Conservation (phyloP, 2,113 vertebrate species). For the Etheostoma spectabile region DNA sequence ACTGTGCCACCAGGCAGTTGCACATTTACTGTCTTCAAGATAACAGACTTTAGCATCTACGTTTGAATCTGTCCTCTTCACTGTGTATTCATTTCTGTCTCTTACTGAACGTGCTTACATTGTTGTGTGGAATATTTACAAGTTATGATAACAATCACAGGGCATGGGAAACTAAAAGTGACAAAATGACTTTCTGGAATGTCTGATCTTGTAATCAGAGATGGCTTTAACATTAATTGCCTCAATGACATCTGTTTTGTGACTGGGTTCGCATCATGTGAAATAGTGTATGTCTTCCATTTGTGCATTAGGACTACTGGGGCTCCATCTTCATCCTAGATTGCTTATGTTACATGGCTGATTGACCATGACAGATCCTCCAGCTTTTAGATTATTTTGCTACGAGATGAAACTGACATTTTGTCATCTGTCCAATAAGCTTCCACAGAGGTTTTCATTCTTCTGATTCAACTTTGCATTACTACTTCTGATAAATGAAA, state of each 20-base stretch:
- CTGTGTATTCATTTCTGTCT: slow-evolving; percentile 24
- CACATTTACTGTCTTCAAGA: slow-evolving; percentile 20
- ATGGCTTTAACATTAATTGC: slow-evolving; percentile 49
- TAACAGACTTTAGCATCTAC: slow-evolving; percentile 2
- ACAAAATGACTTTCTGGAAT: slow-evolving; percentile 40
- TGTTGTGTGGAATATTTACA: slow-evolving; percentile 37
- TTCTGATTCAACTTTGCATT: slow-evolving; percentile 44
- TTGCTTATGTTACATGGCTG: slow-evolving; percentile 61
- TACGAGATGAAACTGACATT: slow-evolving; percentile 51
- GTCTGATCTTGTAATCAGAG: slow-evolving; percentile 54
- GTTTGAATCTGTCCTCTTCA: slow-evolving; percentile 17
- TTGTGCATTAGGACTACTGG: slow-evolving; percentile 41
- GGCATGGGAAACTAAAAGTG: slow-evolving; percentile 19
- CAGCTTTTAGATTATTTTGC: slow-evolving; percentile 44
- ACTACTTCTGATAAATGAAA: slow-evolving; percentile 52
- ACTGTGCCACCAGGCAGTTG: slow-evolving; percentile 20
- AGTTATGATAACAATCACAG: slow-evolving; percentile 32
- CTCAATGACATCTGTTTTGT: slow-evolving; percentile 37
- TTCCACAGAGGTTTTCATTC: slow-evolving; percentile 35
- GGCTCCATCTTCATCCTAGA: slow-evolving; percentile 48
- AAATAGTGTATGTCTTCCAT: slow-evolving; percentile 48
- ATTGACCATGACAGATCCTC: slow-evolving; percentile 59
- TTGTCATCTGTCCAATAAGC: slow-evolving; percentile 50
- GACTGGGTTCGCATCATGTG: slow-evolving; percentile 36
- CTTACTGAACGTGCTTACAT: slow-evolving; percentile 13